These are phyloP conservation scores for Tetramorium bicarinatum DNA, from an alignment of 2,888 invertebrate species.

Conservation along the genomic window DNA sequence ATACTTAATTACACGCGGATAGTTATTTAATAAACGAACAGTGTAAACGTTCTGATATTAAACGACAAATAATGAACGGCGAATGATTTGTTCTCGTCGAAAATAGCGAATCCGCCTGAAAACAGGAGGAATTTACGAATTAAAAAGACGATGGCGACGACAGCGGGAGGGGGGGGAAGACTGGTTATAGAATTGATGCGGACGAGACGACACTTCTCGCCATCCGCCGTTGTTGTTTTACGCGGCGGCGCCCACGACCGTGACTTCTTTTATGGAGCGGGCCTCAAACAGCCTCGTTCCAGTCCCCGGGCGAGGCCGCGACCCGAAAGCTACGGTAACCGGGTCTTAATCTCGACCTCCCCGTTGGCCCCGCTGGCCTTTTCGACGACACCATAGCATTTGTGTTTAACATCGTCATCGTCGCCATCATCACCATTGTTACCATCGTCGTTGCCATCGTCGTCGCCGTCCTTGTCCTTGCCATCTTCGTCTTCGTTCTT, in stretches of 20 bases:
- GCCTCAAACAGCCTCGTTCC: constrained; percentile 77
- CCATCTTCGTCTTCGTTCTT: not conserved
- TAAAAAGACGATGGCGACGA: constrained; percentile 8
- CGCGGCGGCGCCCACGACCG: constrained; percentile 36
- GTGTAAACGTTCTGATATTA: not conserved
- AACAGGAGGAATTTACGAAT: constrained; percentile 25
- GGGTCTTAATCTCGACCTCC: constrained; percentile 75
- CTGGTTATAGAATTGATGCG: constrained; percentile 50
- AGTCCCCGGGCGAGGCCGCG: constrained; percentile 80
- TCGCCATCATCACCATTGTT: not conserved
- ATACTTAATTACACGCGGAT: not conserved
- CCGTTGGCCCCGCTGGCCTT: constrained; percentile 63
- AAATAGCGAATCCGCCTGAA: constrained; percentile 36
- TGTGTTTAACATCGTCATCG: constrained; percentile 37
- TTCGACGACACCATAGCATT: constrained; percentile 49
- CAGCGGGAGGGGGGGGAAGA: not conserved
- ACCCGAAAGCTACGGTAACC: constrained; percentile 75
- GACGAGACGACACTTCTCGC: constrained; percentile 49
- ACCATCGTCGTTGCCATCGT: not conserved
- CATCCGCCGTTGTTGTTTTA: constrained; percentile 27
- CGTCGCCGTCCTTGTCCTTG: not conserved
- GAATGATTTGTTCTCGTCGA: constrained; percentile 38
- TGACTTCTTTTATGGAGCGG: constrained; percentile 57
- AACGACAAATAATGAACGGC: constrained; percentile 10
- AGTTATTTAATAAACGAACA: not conserved